Conservation (phyloP, 23 tunicate genomes). For the Ascidia mentula region DNA sequence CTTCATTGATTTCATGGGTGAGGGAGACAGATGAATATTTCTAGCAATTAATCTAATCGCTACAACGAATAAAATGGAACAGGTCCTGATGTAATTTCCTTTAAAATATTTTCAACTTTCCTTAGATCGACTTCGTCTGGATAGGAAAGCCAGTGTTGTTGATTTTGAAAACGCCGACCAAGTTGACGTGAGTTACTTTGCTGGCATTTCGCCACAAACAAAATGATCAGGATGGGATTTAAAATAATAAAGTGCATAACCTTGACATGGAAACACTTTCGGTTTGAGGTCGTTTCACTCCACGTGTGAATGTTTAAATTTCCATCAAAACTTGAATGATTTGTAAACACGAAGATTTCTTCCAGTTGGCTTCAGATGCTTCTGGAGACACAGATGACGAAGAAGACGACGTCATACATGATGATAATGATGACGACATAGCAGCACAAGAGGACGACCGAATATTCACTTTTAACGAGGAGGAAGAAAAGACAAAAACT, state of each 20-base stretch:
- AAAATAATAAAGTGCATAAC: too few species aligned
- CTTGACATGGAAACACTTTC: too few species aligned
- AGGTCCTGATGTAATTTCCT: too few species aligned
- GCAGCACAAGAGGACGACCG: not conserved
- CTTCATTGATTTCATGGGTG: constrained; percentile 24
- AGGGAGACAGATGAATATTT: not conserved
- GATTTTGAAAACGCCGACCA: constrained; percentile 17
- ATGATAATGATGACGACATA: constrained; percentile 25
- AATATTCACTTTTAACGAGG: not conserved
- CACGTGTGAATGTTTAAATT: too few species aligned
- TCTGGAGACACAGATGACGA: not conserved
- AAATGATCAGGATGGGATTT: too few species aligned
- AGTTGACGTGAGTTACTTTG: not conserved
- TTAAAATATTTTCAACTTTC: not conserved
- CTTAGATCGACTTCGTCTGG: not conserved
- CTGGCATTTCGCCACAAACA: too few species aligned
- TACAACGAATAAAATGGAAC: too few species aligned
- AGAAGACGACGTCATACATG: constrained; percentile 12
- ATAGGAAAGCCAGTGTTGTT: not conserved
- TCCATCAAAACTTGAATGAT: too few species aligned
- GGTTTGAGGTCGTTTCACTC: too few species aligned
- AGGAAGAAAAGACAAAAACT: not conserved
- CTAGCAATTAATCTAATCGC: too few species aligned
- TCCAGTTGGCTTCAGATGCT: not conserved
- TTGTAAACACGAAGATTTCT: too few species aligned